phyloP scores from a whole-genome alignment of 2,113 vertebrate genomes.

The Calidris pugnax region DNA sequence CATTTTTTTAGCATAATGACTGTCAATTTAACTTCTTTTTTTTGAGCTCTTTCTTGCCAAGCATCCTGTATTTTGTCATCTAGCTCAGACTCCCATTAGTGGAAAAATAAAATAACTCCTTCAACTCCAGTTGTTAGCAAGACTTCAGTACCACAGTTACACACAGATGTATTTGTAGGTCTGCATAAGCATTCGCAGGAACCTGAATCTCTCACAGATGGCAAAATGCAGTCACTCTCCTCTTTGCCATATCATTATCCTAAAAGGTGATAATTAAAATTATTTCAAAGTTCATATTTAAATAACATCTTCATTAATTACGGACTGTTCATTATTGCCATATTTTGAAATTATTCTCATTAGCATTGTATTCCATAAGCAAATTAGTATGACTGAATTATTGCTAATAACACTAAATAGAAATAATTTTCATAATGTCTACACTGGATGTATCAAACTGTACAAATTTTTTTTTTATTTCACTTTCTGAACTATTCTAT shows the following conservation, averaged over 20 bases:
- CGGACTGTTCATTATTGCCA: not conserved
- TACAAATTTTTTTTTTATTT: not conserved
- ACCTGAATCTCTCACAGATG: not conserved
- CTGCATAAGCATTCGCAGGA: not conserved
- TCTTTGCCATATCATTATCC: not conserved
- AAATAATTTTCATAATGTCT: not conserved
- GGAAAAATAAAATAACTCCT: not conserved
- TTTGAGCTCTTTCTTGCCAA: not conserved
- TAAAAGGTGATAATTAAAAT: not conserved
- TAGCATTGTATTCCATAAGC: not conserved
- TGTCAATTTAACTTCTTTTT: not conserved
- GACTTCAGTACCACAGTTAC: not conserved
- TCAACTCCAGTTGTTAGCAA: not conserved
- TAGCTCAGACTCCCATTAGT: not conserved
- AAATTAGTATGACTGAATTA: not conserved
- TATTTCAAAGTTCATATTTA: not conserved
- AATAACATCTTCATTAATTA: not conserved
- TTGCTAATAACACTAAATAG: not conserved
- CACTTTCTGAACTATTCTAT: not conserved
- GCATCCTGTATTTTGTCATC: not conserved
- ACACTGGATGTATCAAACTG: not conserved
- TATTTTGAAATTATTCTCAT: not conserved
- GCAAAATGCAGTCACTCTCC: not conserved
- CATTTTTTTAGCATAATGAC: not conserved
- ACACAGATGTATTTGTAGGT: not conserved